Base-by-base conservation (phyloP, 2,888 invertebrate genomes). In the Ceraclea dissimilis region DNA sequence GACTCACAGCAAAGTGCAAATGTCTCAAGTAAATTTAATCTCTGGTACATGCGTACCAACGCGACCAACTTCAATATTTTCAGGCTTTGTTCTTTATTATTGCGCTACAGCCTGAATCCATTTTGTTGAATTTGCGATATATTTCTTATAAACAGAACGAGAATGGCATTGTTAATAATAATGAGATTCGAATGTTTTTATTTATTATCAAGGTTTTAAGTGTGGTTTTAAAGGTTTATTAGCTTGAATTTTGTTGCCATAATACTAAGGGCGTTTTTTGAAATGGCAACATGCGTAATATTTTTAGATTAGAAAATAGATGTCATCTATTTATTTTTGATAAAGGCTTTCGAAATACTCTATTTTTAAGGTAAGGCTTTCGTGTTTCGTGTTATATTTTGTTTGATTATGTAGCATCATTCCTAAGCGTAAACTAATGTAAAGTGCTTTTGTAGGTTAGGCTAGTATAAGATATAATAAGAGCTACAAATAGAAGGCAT, bases 271-370 rank as follows among this genome's bases (percentile, higher is more conserved):
- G 55, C 55, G 51, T 54, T 59, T 57, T 56, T 21, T 20, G 43
- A n/a, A 18, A 43, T 56, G 62, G 62, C 53, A 62, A 60, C 52
- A 59, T 47, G 51, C 68, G 68, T 74, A 76, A 76, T 78, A 77
- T 76, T 77, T 78, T 76, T 78, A 78, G 76, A 77, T 78, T 78
- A 78, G 77, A 71, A 73, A 73, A 71, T 70, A 72, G 70, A 72
- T 75, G 74, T 73, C 73, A 72, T 71, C 71, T 59, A 59, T 59
- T 59, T 56, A 59, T 59, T 59, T 55, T 64, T 67, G 70, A 71
- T 76, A 76, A 76, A 58, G 51, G 58, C 58, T 52, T 58, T 54
- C 54, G 54, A 55, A 58, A 58, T 51, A 54, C 49, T 33, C 51
- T 59, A 56, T 56, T 59, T 53, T 56, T 56, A 59, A 59, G 59